These are phyloP conservation scores for Heliopora coerulea DNA, from an alignment of 92 coral and sea anemone species.

Conservation along the genomic window DNA sequence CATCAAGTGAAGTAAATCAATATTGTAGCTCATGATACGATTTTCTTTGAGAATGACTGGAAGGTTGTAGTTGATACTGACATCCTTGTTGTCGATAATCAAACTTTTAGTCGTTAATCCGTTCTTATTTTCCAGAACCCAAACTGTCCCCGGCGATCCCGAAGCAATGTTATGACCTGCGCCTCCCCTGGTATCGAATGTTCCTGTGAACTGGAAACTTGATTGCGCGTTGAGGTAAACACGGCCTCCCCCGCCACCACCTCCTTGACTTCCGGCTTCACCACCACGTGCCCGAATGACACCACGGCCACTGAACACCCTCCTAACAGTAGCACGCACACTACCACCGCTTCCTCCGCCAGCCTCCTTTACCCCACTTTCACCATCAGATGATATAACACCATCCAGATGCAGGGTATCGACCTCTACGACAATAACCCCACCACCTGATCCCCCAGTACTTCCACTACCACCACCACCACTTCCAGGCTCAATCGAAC, in stretches of 20 bases:
- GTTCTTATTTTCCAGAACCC: conserved; percentile 68
- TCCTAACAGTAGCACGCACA: conserved; percentile 55
- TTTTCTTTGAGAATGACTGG: conserved; percentile 72
- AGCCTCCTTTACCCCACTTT: conserved; percentile 45
- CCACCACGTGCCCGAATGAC: conserved; percentile 68
- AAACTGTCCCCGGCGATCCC: conserved; percentile 94
- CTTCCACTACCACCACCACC: conserved; percentile 80
- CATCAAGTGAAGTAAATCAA: conserved; percentile 62
- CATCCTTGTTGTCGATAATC: conserved; percentile 66
- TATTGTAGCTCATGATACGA: conserved; percentile 49
- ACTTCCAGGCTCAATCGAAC: conserved; percentile 77
- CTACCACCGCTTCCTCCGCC: conserved; percentile 97
- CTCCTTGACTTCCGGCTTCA: conserved; percentile 31
- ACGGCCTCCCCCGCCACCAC: conserved; percentile 92
- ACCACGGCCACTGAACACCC: conserved; percentile 72
- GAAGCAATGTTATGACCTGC: conserved; percentile 52
- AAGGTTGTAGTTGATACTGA: conserved; percentile 40
- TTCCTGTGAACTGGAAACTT: conserved; percentile 64
- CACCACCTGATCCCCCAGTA: conserved; percentile 78
- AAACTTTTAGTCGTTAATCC: conserved; percentile 73
- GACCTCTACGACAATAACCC: conserved; percentile 68
- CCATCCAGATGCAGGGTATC: conserved; percentile 63
- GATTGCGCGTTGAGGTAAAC: conserved; percentile 59
- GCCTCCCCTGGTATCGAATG: conserved; percentile 74
- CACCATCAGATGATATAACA: conserved; percentile 78